Conservation (phyloP, 2,113 vertebrate genomes). For the Salvelinus alpinus region DNA sequence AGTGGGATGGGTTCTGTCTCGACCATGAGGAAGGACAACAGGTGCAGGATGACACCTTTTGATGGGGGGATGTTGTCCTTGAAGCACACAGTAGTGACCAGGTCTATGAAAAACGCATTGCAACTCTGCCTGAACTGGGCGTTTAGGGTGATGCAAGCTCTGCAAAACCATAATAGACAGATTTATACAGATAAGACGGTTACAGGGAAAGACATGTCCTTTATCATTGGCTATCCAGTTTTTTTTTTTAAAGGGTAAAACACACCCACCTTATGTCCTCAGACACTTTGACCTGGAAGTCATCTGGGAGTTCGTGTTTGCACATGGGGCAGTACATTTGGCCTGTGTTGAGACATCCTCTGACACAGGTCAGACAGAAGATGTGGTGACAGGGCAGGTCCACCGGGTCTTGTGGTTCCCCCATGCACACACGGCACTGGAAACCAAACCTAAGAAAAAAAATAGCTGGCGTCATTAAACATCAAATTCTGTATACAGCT, state of each 20-base stretch:
- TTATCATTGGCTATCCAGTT: conserved; percentile 9
- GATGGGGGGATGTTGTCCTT: conserved; percentile 85
- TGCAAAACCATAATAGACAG: conserved; percentile 41
- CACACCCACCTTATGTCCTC: conserved; percentile 67
- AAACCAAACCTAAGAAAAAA: conserved; percentile 58
- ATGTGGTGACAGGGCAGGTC: conserved; percentile 74
- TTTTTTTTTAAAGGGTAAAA: no score
- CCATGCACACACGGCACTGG: conserved; percentile 69
- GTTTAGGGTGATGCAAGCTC: conserved; percentile 47
- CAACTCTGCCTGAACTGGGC: conserved; percentile 82
- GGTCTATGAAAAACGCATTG: conserved; percentile 89
- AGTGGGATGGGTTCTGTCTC: conserved; percentile 42
- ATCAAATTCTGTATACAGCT: neutral
- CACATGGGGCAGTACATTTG: conserved; percentile 72
- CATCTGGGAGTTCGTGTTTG: conserved; percentile 34
- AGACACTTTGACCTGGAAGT: conserved; percentile 55
- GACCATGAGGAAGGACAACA: conserved; percentile 83
- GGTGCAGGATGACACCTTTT: conserved; percentile 70
- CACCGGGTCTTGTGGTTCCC: conserved; percentile 66
- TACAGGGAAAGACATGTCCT: no score
- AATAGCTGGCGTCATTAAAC: neutral
- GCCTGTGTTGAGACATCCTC: conserved; percentile 41
- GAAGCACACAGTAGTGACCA: conserved; percentile 91
- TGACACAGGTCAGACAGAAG: conserved; percentile 72
- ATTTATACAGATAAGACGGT: no score